phyloP scores from a whole-genome alignment of 2,797 vertebrate genomes.

The Ibycter americanus region DNA sequence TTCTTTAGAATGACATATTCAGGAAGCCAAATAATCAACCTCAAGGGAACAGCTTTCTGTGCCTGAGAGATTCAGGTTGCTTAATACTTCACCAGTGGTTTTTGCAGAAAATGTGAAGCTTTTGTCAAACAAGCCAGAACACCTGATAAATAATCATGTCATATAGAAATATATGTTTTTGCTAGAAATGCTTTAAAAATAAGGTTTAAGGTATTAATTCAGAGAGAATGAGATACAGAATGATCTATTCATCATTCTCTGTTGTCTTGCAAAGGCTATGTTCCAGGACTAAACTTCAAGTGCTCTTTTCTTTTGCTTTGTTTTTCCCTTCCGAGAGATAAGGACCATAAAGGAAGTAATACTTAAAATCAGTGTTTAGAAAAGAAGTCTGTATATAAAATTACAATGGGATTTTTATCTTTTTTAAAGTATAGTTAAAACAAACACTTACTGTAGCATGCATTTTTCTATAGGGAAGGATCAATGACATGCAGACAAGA shows the following conservation, averaged over 20 bases:
- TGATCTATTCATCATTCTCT: conserved; percentile 81
- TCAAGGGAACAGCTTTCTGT: conserved; percentile 35
- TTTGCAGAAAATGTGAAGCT: conserved; percentile 43
- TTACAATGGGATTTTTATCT: neutral
- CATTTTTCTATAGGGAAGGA: neutral
- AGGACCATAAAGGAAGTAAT: neutral
- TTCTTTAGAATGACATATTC: conserved; percentile 69
- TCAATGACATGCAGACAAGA: neutral
- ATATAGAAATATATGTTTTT: conserved; percentile 82
- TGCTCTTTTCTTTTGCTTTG: neutral
- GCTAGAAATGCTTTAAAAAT: conserved; percentile 82
- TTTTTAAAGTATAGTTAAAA: neutral
- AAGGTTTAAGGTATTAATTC: conserved; percentile 79
- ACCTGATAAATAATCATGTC: conserved; percentile 83
- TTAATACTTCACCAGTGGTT: conserved; percentile 25
- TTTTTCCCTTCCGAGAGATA: neutral
- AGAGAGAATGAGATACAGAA: conserved; percentile 75
- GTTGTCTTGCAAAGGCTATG: neutral
- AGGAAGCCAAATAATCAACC: conserved; percentile 59
- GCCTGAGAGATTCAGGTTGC: neutral
- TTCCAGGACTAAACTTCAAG: neutral
- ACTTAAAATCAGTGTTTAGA: neutral
- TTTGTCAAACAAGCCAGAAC: conserved; percentile 39
- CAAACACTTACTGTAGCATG: neutral
- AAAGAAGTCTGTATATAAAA: neutral